These are phyloP conservation scores for Bufo gargarizans DNA, from an alignment of 2,113 vertebrate genomes.

Conservation along the genomic window DNA sequence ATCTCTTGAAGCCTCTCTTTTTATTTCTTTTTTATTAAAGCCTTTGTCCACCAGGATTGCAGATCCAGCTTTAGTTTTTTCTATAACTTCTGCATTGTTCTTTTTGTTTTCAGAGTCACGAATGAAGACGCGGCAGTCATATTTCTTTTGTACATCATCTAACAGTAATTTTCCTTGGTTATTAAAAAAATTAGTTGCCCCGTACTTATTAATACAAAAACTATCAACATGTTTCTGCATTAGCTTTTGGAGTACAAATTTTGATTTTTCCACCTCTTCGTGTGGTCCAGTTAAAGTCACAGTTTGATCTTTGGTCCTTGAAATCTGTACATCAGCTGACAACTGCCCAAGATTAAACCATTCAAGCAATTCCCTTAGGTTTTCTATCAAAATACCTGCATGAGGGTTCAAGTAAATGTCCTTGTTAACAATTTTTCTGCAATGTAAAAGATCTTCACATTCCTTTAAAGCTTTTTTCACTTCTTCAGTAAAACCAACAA, in stretches of 20 bases:
- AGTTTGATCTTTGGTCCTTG: not conserved
- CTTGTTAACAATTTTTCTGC: not conserved
- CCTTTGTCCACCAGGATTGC: not conserved
- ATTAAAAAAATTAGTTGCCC: conserved; percentile 19
- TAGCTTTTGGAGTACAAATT: not conserved
- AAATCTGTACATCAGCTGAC: not conserved
- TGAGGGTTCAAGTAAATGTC: not conserved
- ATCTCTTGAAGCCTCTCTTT: not conserved
- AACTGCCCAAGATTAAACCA: not conserved
- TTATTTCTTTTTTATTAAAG: not conserved
- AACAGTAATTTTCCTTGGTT: not conserved
- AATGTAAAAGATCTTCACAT: not conserved
- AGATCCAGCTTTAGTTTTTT: not conserved
- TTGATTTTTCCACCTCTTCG: conserved; percentile 3
- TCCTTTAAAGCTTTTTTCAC: not conserved
- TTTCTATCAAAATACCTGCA: not conserved
- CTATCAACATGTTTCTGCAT: not conserved
- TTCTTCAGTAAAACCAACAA: conserved; percentile 20
- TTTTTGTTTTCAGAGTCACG: not conserved
- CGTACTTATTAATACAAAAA: not conserved
- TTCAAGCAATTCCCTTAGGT: not conserved
- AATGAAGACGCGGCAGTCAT: not conserved
- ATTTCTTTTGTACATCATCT: not conserved
- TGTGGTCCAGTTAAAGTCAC: not conserved
- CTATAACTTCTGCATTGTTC: not conserved